Base-by-base conservation (phyloP, 2,113 vertebrate species). In the Dipodomys stephensi region DNA sequence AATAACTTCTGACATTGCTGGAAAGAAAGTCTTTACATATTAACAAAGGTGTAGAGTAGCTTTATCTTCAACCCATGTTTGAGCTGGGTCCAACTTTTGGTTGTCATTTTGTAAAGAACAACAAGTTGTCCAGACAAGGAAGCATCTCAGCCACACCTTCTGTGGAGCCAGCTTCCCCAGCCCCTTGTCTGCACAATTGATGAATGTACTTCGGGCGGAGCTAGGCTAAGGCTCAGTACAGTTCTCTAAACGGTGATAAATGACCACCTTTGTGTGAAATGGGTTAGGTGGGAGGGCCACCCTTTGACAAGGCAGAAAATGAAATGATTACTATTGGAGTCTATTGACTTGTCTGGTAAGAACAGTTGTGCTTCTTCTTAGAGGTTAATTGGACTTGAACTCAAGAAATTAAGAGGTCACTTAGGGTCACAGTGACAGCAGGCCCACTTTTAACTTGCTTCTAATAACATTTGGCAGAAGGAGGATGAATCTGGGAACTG, bases 321-420 rank as follows among this genome's bases (percentile, higher is more conserved):
- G 97, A 99, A 99, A 99, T 99, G 98, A 99, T 99, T 99, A 98
- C 98, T 98, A 98, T 98, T 98, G 98, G 98, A 98, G 98, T 98
- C 98, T 98, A 99, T 99, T 98, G 99, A 99, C 99, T 99, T 98
- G 98, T 98, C 98, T 98, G 98, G 98, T 98, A 98, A 98, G 98
- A 98, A 98, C 98, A 98, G 98, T 99, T 99, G 98, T 97, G 98
- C 98, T 97, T 98, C 98, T 98, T 97, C 97, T 92, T 95, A 98
- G 98, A 99, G 99, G 99, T 99, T 99, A 99, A 99, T 99, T 99
- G 98, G 99, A 99, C 99, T 99, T 99, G 99, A 99, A 99, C 99
- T 98, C 98, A 97, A 98, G 98, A 99, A 99, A 99, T 99, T 99
- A 99, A 99, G 99, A 99, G 99, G 99, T 99, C 99, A 99, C 98